phyloP scores from a whole-genome alignment of 1,140 invertebrate species.

The Melipona quadrifasciata region DNA sequence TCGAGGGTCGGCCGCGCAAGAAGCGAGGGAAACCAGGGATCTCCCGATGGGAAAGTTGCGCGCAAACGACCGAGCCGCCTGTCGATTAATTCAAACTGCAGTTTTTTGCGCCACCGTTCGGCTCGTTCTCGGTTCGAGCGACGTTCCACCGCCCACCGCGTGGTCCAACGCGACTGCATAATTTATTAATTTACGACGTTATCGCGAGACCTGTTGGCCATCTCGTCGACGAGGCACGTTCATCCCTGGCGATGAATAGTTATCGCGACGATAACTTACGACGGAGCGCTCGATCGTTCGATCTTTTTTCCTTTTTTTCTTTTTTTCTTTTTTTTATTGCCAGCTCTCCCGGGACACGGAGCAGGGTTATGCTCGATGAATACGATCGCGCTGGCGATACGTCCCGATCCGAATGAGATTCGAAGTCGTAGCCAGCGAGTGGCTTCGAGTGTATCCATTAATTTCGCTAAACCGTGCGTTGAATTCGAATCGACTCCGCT shows the following conservation, averaged over 20 bases:
- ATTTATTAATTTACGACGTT: conserved; percentile 46
- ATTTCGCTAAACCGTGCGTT: conserved; percentile 39
- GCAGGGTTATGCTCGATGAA: not conserved
- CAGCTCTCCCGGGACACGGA: not conserved
- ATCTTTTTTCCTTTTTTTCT: conserved; percentile 46
- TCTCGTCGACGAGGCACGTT: not conserved
- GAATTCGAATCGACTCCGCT: conserved; percentile 24
- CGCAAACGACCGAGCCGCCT: not conserved
- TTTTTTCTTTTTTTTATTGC: no score
- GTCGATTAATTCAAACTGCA: conserved; percentile 58
- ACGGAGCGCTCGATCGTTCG: not conserved
- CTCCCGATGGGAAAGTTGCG: conserved; percentile 30
- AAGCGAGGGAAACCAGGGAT: conserved; percentile 47
- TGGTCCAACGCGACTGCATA: conserved; percentile 34
- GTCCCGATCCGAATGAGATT: conserved; percentile 13
- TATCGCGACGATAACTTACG: not conserved
- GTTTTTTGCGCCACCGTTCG: not conserved
- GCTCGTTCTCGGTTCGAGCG: not conserved
- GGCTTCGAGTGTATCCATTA: conserved; percentile 31
- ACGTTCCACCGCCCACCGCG: conserved; percentile 13
- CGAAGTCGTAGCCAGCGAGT: not conserved
- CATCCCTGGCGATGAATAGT: conserved; percentile 1
- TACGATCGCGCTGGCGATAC: not conserved
- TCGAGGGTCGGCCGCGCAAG: conserved; percentile 44
- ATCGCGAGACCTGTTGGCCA: not conserved